Conservation (phyloP, 2,888 invertebrate genomes). For the Cheilosia soror region DNA sequence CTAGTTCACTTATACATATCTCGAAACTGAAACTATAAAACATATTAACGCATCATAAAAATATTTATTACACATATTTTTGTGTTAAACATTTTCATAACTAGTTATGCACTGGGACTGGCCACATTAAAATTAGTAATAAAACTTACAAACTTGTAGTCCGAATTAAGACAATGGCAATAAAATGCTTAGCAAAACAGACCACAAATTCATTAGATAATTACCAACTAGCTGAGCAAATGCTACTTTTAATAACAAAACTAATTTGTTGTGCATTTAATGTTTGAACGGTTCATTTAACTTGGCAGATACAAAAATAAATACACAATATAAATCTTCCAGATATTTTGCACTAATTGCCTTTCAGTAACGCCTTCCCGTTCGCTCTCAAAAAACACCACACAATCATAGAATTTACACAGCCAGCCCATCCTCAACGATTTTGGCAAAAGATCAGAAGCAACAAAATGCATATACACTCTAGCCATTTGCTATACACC, state of each 20-base stretch:
- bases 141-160: conserved; percentile 18
- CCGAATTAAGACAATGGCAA: conserved; percentile 8
- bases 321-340: conserved; percentile 58
- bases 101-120: conserved; percentile 18
- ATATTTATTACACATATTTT: too few relatives aligned
- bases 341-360: conserved; percentile 70
- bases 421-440: conserved; percentile 8
- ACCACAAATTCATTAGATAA: conserved; percentile 67
- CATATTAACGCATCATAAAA: too few relatives aligned
- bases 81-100: neutral
- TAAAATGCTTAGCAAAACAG: conserved; percentile 55
- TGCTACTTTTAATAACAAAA: conserved; percentile 63
- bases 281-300: conserved; percentile 60
- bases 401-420: neutral
- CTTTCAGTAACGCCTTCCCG: conserved; percentile 21
- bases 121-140: conserved; percentile 1
- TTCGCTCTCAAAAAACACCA: neutral
- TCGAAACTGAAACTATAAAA: too few relatives aligned
- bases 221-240: conserved; percentile 41
- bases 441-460: conserved; percentile 60
- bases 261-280: conserved; percentile 69
- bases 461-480: conserved; percentile 28
- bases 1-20: neutral
- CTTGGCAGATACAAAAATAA: conserved; percentile 54
- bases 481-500: conserved; percentile 55